Conservation (phyloP, 2,888 invertebrate genomes). For the Heliconius ismenius region DNA sequence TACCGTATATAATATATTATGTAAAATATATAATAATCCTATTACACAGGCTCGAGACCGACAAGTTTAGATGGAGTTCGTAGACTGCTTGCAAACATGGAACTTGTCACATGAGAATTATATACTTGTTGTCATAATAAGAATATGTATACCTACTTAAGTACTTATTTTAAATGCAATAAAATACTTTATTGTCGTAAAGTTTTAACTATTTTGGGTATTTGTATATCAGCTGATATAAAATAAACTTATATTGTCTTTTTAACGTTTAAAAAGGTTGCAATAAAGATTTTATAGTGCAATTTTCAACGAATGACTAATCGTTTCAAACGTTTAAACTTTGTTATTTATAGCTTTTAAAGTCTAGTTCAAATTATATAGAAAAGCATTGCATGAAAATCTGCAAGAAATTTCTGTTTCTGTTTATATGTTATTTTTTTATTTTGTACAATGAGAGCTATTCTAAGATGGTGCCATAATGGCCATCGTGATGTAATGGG, state of each 20-base stretch:
- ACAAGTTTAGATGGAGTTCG: constrained; percentile 17
- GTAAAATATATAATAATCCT: constrained; percentile 21
- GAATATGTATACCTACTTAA: background rate
- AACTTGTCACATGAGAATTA: constrained; percentile 13
- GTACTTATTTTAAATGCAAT: background rate
- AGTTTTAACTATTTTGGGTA: background rate
- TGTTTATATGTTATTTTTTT: no score
- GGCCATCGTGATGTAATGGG: no score
- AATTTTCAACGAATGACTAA: constrained; percentile 1
- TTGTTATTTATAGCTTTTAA: constrained; percentile 9
- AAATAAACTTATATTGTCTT: constrained; percentile 7
- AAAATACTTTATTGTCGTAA: background rate
- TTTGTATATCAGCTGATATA: constrained; percentile 5
- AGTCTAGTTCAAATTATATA: no score
- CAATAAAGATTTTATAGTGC: constrained; percentile 8
- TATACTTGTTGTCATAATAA: background rate
- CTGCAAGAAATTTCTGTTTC: no score
- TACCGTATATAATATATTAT: constrained; percentile 25
- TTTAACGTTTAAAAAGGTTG: constrained; percentile 3
- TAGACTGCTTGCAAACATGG: constrained; percentile 18
- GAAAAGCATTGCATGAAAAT: no score
- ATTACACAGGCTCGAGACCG: constrained; percentile 22
- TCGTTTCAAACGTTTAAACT: background rate
- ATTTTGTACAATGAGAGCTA: no score
- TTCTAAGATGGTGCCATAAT: no score